Evolutionary conservation across 2,113 vertebrate genomes (phyloP).

Genomic region (Callocephalon fimbriatum): DNA sequence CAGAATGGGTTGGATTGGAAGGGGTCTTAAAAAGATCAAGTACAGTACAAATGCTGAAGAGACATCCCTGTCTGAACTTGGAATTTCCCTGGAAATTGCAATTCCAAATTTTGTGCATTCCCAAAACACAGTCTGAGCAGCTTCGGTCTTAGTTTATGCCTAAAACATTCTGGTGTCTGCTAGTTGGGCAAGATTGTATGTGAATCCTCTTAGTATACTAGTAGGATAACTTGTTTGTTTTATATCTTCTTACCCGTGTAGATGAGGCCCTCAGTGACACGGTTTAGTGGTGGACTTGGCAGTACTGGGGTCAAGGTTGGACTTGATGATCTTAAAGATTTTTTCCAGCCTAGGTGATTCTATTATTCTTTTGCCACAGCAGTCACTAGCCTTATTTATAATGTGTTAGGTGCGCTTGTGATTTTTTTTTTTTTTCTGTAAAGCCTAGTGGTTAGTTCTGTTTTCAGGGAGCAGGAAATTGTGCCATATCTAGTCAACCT

Average conservation of each 20-base stretch:
- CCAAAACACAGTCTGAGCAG: not conserved
- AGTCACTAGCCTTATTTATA: not conserved
- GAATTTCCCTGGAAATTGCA: not conserved
- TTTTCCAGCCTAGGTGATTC: not conserved
- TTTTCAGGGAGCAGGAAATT: not conserved
- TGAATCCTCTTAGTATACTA: not conserved
- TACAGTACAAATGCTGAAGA: not conserved
- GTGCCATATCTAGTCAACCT: accelerated
- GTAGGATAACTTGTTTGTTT: accelerated
- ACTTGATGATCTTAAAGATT: not conserved
- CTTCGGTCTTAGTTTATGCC: not conserved
- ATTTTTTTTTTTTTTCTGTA: not conserved
- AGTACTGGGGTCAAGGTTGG: not conserved
- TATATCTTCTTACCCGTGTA: accelerated
- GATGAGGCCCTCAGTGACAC: not conserved
- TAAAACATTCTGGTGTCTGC: not conserved
- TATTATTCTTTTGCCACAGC: not conserved
- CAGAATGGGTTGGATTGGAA: not conserved
- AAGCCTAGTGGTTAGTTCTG: not conserved
- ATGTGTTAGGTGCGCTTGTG: not conserved
- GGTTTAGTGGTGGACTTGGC: not conserved
- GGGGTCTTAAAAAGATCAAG: not conserved
- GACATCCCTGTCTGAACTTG: not conserved
- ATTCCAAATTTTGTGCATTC: accelerated
- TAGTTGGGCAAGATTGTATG: accelerated